Evolutionary conservation across 2,113 vertebrate species (phyloP).

Genomic region (Ondatra zibethicus): DNA sequence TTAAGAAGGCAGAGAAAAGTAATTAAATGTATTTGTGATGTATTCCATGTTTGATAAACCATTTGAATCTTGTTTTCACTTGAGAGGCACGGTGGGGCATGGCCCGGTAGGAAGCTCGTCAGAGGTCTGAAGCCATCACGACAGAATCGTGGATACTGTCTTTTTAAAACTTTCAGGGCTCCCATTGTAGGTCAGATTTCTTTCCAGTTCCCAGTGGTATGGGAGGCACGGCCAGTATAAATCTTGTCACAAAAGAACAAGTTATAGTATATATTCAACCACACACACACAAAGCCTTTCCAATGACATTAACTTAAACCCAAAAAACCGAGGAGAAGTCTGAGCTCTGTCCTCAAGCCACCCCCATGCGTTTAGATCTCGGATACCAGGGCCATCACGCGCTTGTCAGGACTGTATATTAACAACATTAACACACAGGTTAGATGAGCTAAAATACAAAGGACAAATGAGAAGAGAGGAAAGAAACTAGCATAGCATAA

Average conservation of each 20-base stretch:
- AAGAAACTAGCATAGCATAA: neutral
- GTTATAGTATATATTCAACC: constrained; percentile 90
- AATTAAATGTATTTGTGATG: constrained; percentile 14
- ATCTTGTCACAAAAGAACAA: constrained; percentile 90
- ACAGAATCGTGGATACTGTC: constrained; percentile 78
- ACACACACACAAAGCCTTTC: constrained; percentile 86
- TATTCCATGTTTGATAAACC: constrained; percentile 50
- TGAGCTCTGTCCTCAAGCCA: constrained; percentile 86
- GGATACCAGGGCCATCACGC: constrained; percentile 40
- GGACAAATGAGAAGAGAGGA: neutral
- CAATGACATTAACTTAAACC: constrained; percentile 88
- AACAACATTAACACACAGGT: constrained; percentile 32
- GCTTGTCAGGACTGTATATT: neutral
- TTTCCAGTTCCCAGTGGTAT: constrained; percentile 91
- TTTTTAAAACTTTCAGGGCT: constrained; percentile 85
- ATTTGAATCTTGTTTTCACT: constrained; percentile 55
- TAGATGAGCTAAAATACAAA: neutral
- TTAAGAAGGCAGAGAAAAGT: constrained; percentile 60
- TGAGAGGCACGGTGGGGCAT: constrained; percentile 50
- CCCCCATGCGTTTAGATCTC: constrained; percentile 84
- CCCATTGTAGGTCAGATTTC: constrained; percentile 75
- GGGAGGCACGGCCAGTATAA: constrained; percentile 88
- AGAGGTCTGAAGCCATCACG: constrained; percentile 59
- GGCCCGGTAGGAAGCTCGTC: constrained; percentile 56
- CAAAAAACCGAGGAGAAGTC: constrained; percentile 86